Evolutionary conservation across 2,113 vertebrate genomes (phyloP), one percentile per base, ranked within the genome.

Genomic region (Mormyrus iriodes): DNA sequence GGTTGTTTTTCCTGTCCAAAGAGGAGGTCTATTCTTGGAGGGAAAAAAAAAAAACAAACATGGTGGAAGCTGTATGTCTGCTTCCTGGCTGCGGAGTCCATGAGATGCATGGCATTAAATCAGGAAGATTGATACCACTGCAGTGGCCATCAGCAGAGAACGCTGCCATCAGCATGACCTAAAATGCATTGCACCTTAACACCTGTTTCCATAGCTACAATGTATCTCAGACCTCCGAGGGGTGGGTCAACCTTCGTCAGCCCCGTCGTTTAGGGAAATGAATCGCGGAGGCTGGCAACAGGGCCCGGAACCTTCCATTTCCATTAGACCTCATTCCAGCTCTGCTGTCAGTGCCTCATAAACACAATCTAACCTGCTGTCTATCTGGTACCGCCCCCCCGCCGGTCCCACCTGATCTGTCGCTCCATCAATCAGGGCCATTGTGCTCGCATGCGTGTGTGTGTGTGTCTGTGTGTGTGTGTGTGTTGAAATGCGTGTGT

Each of bases 121-220:
- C 89, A 91, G 79, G 89, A 88, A 92, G 89, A 94, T 55, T 91
- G 93, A 93, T 93, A 91, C 88, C 1, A 8, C 53, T 91, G 89
- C 90, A 82, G 88, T 91, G 95, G 95, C 95, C 87, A 76, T 93
- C 93, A 89, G 86, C 86, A 93, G 48, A 93, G 94, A 94, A 95
- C 7, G 86, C 93, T 86, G 94, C 93, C 93, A 95, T 93, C 94
- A 91, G 90, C 92, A 93, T 94, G 95, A 95, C 95, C 95, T 96
- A 94, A 95, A 96, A 96, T 96, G 95, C 95, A 93, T 94, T 93
- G 94, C 92, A 94, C 93, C 94, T 95, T 96, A 96, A 96, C 96
- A 96, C 95, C 94, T 96, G 96, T 97, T 97, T 96, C 96, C 96
- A 96, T 97, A 96, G 96, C 93, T 96, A 97, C 96, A 91, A 93